Evolutionary conservation across 2,113 vertebrate species (phyloP).

Genomic region (Apodemus speciosus): DNA sequence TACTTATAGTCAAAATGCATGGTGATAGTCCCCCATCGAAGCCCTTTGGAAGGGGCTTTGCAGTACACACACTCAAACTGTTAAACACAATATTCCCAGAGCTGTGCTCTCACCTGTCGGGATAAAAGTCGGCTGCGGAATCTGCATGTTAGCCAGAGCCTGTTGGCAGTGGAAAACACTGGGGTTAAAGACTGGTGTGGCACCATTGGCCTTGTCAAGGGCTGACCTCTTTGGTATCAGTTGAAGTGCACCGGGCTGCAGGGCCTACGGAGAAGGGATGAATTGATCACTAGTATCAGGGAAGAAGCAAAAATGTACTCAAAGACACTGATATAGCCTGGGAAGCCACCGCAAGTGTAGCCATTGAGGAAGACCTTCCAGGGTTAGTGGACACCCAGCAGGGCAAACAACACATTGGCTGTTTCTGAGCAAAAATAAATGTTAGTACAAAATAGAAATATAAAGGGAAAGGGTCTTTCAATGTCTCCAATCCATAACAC

Average conservation of each 20-base stretch:
- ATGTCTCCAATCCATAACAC: conserved; percentile 46
- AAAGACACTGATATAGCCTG: conserved; percentile 68
- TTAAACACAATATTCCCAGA: not conserved
- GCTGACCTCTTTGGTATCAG: conserved; percentile 95
- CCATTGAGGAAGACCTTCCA: conserved; percentile 18
- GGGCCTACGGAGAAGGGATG: conserved; percentile 85
- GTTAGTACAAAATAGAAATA: conserved; percentile 37
- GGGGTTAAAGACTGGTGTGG: conserved; percentile 93
- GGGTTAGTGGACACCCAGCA: not conserved
- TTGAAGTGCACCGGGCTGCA: conserved; percentile 90
- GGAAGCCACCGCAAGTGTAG: conserved; percentile 71
- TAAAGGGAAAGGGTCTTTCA: conserved; percentile 31
- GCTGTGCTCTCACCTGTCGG: conserved; percentile 91
- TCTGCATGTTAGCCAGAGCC: conserved; percentile 96
- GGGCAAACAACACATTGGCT: conserved; percentile 3
- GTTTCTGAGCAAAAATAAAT: conserved; percentile 35
- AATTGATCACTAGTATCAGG: conserved; percentile 79
- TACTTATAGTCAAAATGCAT: conserved; percentile 36
- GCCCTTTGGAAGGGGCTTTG: not conserved
- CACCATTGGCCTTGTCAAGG: conserved; percentile 96
- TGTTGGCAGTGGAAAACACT: conserved; percentile 98
- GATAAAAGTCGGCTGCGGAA: conserved; percentile 94
- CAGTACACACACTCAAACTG: not conserved
- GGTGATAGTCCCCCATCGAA: not conserved
- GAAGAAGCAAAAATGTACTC: conserved; percentile 30